Conservation (phyloP, 2,888 invertebrate species). For the Tetrapedia diversipes region DNA sequence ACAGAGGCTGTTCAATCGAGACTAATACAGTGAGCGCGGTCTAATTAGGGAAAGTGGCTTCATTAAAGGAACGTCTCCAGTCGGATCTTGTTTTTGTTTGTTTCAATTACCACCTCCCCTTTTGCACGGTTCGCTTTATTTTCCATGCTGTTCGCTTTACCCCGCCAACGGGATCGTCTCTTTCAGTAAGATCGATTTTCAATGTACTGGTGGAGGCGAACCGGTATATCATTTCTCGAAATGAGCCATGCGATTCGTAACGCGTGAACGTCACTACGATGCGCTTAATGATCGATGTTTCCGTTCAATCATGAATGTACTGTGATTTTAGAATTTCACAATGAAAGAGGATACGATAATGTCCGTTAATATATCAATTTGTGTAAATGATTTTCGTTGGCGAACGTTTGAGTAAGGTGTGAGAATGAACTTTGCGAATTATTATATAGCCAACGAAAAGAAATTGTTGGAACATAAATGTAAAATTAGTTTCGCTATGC, state of each 20-base stretch:
- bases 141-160: not conserved
- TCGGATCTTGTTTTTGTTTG: slow-evolving; percentile 7
- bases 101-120: slow-evolving; percentile 1
- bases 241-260: not conserved
- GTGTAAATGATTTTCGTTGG: too few species aligned
- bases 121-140: not conserved
- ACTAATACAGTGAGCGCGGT: slow-evolving; percentile 20
- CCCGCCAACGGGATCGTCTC: not conserved
- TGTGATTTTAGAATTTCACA: not conserved
- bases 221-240: not conserved
- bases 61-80: slow-evolving; percentile 20
- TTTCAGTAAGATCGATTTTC: not conserved
- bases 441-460: too few species aligned
- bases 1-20: slow-evolving; percentile 1
- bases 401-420: too few species aligned
- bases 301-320: not conserved
- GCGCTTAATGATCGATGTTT: not conserved
- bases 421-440: too few species aligned
- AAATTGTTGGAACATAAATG: too few species aligned
- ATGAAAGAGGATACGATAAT: too few species aligned
- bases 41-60: slow-evolving; percentile 45
- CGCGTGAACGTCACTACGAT: not conserved
- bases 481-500: too few species aligned
- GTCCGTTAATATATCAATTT: too few species aligned
- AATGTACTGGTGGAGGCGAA: not conserved